Base-by-base conservation (phyloP, 2,797 vertebrate species). In the Sciurus carolinensis region DNA sequence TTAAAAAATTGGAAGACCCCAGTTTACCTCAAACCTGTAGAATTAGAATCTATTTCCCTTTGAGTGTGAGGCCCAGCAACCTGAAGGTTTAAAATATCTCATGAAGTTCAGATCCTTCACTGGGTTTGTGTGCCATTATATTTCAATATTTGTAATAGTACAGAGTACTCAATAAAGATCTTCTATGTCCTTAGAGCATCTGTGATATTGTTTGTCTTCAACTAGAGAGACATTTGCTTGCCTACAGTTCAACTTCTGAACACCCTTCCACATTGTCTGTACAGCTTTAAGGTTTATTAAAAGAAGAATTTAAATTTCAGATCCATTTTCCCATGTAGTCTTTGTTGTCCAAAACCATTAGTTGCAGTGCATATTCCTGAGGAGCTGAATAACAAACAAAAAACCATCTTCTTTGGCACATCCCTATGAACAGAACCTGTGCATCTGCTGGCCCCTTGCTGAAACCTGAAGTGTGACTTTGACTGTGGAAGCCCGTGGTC, bases 371-470 rank as follows among this genome's bases (percentile, higher is more conserved):
- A 3, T 94, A 15, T 88, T 67, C 73, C 66, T 18, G 4, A 90
- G 79, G 44, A 90, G 52, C 69, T 42, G 62, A 73, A 54, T 47
- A 44, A 54, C 18, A 47, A 72, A 67, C 39, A 44, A 54, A 73
- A 26, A 91, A 66, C 11, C 24, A 1, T 82, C 62, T 86, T 79
- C 54, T 71, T 39, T 91, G 84, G 94, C 89, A 90, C 69, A 71
- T 72, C 59, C 47, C n/a, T 50, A 54, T 79, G 83, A 95, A 73
- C 44, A 80, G 92, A 91, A 84, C 59, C 66, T 79, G 72, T 26
- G 76, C 77, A 79, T 95, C 93, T 96, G 91, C 50, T 66, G 80
- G 72, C 69, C 72, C 77, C 87, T 96, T 4, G 0, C 26, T 82
- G 84, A 69, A 77, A 80, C 66, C 0, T 44, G 50, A 90, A 54